Evolutionary conservation across 2,113 vertebrate species (phyloP), one percentile per base, ranked within the genome.

Genomic region (Pelecanus crispus): DNA sequence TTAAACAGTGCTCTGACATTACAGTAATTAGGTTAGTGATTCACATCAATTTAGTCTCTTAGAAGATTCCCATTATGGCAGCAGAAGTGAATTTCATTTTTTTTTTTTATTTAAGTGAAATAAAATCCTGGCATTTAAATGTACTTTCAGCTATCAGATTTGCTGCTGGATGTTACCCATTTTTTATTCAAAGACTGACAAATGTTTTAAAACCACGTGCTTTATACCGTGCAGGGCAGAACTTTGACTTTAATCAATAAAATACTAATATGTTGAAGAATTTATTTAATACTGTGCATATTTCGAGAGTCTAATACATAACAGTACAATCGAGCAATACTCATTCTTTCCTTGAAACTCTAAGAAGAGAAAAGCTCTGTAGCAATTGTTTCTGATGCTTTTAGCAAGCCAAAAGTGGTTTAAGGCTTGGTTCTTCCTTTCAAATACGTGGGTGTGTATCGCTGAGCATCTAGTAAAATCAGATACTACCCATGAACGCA

Each of bases 1-100:
- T 95, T 93, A 97, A 62, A 91, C 45, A 86, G 77, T 77, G 50
- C n/a, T 84, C 79, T 96, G 95, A 86, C 65, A 74, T 92, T 94
- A 87, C 65, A 81, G 68, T 84, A 94, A 94, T 97, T 92, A 96
- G 49, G 77, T 65, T 28, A 77, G 80, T 91, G 93, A 97, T 94
- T 97, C 81, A 97, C 62, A 50, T n/a, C 66, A 74, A 70, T 93
- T 84, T 80, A 84, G 82, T 55, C 67, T 91, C 63, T 92, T 70
- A 53, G 56, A 84, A 77, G 42, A 74, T 40, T 90, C 67, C 45
- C 21, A 36, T 38, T 82, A 75, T 45, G 93, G 40, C 11, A 88
- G 65, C n/a, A 93, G 71, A 95, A 90, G 55, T 36, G 78, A 95
- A 45, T 74, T 75, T 49, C 2, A 7, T 74, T 49, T 50, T 62